These are phyloP conservation scores for Bombus sibiricus DNA, from an alignment of 1,140 invertebrate species.

Conservation along the genomic window DNA sequence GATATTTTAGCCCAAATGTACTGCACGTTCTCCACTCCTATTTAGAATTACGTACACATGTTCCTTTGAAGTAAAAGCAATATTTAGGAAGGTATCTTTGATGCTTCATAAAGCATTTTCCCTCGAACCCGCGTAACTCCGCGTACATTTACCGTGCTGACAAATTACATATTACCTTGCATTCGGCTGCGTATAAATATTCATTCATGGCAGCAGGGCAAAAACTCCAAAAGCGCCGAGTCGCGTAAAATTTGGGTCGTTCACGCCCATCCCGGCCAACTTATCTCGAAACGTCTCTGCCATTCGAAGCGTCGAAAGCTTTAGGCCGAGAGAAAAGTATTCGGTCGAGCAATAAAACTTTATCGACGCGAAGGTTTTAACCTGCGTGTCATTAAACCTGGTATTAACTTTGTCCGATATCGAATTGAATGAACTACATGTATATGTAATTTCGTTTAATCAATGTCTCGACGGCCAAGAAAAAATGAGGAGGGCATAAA, in stretches of 20 bases:
- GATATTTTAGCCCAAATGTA: neutral
- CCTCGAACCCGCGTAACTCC: neutral
- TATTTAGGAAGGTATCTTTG: conserved; percentile 11
- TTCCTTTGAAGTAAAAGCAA: neutral
- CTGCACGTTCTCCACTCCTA: too few relatives aligned
- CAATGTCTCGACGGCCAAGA: too few relatives aligned
- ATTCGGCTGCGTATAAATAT: neutral
- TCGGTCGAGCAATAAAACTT: neutral
- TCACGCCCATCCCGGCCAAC: conserved; percentile 20
- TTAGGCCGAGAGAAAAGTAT: neutral
- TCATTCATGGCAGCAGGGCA: neutral
- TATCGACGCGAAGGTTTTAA: too few relatives aligned
- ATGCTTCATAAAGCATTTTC: conserved; percentile 11
- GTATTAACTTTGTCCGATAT: neutral
- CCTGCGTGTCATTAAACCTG: neutral
- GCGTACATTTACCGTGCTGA: neutral
- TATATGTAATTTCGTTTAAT: neutral
- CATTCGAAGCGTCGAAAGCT: neutral
- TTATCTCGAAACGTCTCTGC: neutral
- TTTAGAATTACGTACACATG: neutral
- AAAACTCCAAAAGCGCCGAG: conserved; percentile 24
- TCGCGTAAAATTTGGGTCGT: conserved; percentile 41
- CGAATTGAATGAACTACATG: neutral
- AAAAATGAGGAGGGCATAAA: neutral
- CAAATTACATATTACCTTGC: conserved; percentile 4